Conservation (phyloP, 2,797 vertebrate species). For the Gambusia yucatana region DNA sequence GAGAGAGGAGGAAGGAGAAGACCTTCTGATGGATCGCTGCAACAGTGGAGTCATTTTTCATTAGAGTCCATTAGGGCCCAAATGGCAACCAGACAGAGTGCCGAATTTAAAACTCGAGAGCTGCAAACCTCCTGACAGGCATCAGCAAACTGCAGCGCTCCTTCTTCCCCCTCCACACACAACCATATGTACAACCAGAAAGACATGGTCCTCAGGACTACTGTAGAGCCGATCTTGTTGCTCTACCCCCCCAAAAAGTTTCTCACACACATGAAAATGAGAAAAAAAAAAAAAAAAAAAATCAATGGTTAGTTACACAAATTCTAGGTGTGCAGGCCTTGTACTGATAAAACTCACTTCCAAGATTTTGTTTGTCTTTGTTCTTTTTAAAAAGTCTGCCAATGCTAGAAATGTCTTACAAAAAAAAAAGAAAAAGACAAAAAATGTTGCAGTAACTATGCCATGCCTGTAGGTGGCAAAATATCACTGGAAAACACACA, state of each 20-base stretch:
- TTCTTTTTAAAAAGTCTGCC: not conserved
- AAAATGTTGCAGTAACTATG: not conserved
- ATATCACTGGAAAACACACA: not conserved
- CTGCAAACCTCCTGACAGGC: conserved; percentile 56
- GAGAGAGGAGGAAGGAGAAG: conserved; percentile 35
- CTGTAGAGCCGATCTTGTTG: not conserved
- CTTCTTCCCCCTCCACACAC: not conserved
- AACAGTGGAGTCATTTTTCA: conserved; percentile 70
- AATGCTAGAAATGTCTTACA: not conserved
- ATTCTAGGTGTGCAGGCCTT: not conserved
- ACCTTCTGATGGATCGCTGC: conserved; percentile 61
- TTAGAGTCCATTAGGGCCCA: conserved; percentile 69
- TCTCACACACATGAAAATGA: not conserved
- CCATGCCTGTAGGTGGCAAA: not conserved
- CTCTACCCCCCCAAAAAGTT: not conserved
- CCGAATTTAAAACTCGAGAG: conserved; percentile 55
- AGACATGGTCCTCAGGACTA: not conserved
- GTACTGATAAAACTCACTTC: not conserved
- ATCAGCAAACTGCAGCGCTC: conserved; percentile 16
- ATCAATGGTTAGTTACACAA: not conserved
- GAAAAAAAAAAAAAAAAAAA: not conserved
- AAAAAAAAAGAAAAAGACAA: not conserved
- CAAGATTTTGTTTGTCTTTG: not conserved
- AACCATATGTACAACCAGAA: not conserved
- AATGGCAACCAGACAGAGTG: conserved; percentile 54